Evolutionary conservation across 1,140 invertebrate species (phyloP).

Genomic region (Brachionus rotundiformis): DNA sequence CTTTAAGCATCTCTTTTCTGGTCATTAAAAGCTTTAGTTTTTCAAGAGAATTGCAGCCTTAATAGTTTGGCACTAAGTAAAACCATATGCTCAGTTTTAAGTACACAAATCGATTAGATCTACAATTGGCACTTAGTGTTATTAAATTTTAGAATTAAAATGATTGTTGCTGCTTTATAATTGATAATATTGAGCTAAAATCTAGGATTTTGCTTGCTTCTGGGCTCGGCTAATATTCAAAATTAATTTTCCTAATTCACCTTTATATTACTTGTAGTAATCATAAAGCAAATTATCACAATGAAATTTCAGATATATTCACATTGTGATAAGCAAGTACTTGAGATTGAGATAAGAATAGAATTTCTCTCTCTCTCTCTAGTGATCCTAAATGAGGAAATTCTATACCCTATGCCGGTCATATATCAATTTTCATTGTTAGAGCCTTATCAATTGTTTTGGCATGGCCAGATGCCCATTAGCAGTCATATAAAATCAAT

Average conservation of each 20-base stretch:
- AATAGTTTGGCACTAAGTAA: neutral
- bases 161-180: neutral
- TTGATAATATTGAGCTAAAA: neutral
- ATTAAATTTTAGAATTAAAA: neutral
- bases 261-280: conserved; percentile 17
- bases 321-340: neutral
- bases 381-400: neutral
- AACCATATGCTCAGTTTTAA: neutral
- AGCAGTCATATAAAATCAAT: neutral
- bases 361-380: neutral
- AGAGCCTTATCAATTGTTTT: neutral
- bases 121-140: neutral
- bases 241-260: conserved; percentile 34
- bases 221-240: neutral
- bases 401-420: neutral
- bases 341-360: neutral
- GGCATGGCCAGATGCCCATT: neutral
- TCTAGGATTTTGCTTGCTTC: conserved; percentile 5
- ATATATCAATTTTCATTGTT: neutral
- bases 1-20: neutral
- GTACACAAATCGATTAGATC: neutral
- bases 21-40: neutral
- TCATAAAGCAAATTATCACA: neutral
- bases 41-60: neutral
- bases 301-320: neutral